Evolutionary conservation across 2,888 invertebrate species (phyloP), one percentile per base, ranked within the genome.

Genomic region (Andrena fulva): DNA sequence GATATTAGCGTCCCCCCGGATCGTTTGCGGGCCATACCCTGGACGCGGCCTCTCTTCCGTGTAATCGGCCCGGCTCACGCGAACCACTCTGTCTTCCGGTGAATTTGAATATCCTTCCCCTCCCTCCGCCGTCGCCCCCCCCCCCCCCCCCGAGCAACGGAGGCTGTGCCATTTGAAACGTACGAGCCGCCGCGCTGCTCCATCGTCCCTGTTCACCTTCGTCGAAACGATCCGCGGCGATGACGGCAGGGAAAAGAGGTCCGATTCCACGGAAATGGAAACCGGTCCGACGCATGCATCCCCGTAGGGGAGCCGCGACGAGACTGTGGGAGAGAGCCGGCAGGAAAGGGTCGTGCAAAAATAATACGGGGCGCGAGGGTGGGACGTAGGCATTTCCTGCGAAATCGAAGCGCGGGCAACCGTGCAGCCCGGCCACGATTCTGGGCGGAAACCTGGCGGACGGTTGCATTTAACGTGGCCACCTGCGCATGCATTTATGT

Each of bases 401-500:
- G 56, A 50, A 33, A 78, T 62, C 68, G 74, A 66, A 52, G 24
- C 54, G 29, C 67, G 66, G 62, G 60, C 27, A 50, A 60, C 52
- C 72, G 77, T 63, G 72, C 31, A 73, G 73, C 52, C 10, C 35
- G 16, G 10, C 24, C 52, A 27, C 20, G 67, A 24, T 54, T 78
- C 73, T 24, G 54, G 8, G 24, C 52, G 77, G 71, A 77, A 72
- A 62, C 52, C 42, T 27, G 50, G 59, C 27, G 67, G 52, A 62
- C 66, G 74, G 16, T 68, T 68, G 54, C 76, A 50, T 76, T 77
- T 80, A 77, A 50, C 59, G 69, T 64, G 64, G 64, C 62, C 82
- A 73, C 72, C 82, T 82, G 82, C 75, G 75, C 80, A 35, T 63
- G 71, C 71, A 68, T 68, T 67, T 60, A 70, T 54, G 52, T n/a